Evolutionary conservation across 2,888 invertebrate genomes (phyloP).

Genomic region (Eutolmus rufibarbis): DNA sequence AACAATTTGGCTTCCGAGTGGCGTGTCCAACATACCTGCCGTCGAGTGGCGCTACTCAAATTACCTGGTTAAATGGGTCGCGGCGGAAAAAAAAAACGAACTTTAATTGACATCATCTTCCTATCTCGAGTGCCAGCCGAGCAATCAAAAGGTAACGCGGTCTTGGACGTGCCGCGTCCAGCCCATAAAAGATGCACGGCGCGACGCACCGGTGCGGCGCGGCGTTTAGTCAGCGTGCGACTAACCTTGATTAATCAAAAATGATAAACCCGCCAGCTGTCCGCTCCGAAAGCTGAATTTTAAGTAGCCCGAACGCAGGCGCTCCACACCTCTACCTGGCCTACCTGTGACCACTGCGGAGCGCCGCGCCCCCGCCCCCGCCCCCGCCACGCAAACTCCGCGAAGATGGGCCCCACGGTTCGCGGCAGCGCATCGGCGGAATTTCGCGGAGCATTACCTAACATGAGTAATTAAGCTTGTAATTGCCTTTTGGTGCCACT

Average conservation of each 20-base stretch:
- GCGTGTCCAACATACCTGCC: neutral
- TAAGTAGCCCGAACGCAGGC: neutral
- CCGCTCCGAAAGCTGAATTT: neutral
- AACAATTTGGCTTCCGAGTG: neutral
- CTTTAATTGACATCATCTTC: neutral
- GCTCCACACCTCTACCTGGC: neutral
- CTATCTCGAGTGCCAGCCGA: neutral
- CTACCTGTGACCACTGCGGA: neutral
- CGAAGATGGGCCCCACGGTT: neutral
- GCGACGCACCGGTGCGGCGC: neutral
- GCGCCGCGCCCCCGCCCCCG: neutral
- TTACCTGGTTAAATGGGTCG: neutral
- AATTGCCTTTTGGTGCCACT: neutral
- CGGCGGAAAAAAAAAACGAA: neutral
- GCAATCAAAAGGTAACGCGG: neutral
- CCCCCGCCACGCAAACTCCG: neutral
- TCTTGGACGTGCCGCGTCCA: neutral
- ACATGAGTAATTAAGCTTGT: neutral
- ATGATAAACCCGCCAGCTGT: neutral
- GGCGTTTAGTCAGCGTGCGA: neutral
- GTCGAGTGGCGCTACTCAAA: neutral
- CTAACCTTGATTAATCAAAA: constrained; percentile 8
- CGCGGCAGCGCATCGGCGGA: neutral
- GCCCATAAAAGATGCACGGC: neutral
- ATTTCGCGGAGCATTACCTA: neutral